phyloP scores from a whole-genome alignment of 2,888 invertebrate species.

The Conchocele bisecta region DNA sequence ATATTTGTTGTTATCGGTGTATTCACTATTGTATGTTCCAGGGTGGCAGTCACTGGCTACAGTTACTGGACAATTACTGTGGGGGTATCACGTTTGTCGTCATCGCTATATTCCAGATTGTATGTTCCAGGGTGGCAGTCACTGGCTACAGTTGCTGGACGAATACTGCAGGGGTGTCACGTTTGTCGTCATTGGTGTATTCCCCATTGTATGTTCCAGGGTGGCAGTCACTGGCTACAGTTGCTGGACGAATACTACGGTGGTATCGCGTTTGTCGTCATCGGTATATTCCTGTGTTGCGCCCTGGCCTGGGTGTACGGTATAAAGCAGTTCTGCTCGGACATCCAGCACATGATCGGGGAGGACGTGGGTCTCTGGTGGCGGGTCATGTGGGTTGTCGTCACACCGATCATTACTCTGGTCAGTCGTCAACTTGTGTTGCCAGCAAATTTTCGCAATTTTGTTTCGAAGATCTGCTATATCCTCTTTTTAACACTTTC shows the following conservation, averaged over 20 bases:
- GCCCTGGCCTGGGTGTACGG: conserved; percentile 78
- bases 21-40: no score
- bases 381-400: conserved; percentile 72
- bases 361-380: conserved; percentile 71
- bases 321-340: conserved; percentile 67
- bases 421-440: conserved; percentile 66
- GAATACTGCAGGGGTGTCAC: conserved; percentile 76
- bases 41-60: no score
- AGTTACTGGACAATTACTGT: not conserved
- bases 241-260: conserved; percentile 77
- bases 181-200: conserved; percentile 72
- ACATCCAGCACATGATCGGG: conserved; percentile 77
- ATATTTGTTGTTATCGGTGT: not conserved
- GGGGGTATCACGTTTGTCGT: not conserved
- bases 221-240: conserved; percentile 75
- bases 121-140: conserved; percentile 77
- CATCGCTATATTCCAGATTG: no score
- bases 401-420: conserved; percentile 72
- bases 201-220: conserved; percentile 74
- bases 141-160: conserved; percentile 76
- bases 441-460: not conserved
- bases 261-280: conserved; percentile 73
- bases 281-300: conserved; percentile 73
- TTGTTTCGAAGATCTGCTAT: not conserved
- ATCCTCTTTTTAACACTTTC: not conserved